Base-by-base conservation (phyloP, 35 echinoderm and acorn worm genomes). In the Patiria miniata region DNA sequence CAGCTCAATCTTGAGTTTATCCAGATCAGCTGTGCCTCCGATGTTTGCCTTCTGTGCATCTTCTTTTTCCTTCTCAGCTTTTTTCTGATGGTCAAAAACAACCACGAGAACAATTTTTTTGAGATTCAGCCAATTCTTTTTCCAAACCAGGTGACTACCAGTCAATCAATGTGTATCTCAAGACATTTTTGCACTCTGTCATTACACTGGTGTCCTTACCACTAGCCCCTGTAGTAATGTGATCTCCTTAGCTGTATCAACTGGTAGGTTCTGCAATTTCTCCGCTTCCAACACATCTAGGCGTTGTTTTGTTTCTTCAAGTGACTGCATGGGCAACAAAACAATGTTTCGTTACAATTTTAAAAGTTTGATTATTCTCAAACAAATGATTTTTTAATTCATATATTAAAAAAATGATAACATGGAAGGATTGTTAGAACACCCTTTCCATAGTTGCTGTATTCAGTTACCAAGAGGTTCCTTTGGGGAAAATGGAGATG, bases 201-300 rank as follows among this genome's bases (percentile, higher is more conserved):
- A 47, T 6, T 4, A 47, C 12, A 47, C 42, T 47, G 0, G 47
- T 44, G 21, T 32, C 28, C 92, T 92, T 79, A 98, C 96, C 81
- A 98, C 37, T 68, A 83, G 94, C 16, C 55, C 83, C 81, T 92
- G 68, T 10, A 98, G 85, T 55, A 87, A 89, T 36, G 77, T 73
- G 17, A 98, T 98, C 36, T 98, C 96, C 50, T 94, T 91, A 28
- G 96, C 96, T 60, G 89, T 85, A 57, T 98, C 96, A 39, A 88
- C 57, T 54, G 96, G 96, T 5, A 98, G 33, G 32, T 89, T 65
- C 73, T 91, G 88, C 37, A 98, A 78, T 54, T 94, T 94, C 36
- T 98, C 96, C 68, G 89, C 54, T 42, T 98, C 96, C 80, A 98
- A 65, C 51, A 88, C 89, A 61, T 94, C 89, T 52, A 98, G 91